Percentiles rank a stretch among this genome's conserved stretches.
Conservation (phyloP, 2,888 invertebrate species). For the Temnothorax ravouxi region DNA sequence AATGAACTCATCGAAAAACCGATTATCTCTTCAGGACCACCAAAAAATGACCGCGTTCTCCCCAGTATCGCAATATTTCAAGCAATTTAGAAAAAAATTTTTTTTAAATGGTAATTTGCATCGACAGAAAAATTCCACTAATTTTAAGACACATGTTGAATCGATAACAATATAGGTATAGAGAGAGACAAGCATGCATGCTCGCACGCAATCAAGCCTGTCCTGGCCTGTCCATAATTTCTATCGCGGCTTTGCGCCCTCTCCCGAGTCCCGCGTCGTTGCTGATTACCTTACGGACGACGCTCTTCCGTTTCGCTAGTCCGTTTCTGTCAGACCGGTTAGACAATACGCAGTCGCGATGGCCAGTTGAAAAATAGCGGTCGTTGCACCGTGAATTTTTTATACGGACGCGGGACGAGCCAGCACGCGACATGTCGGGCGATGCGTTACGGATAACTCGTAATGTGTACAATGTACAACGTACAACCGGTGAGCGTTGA, state of each 20-base stretch:
- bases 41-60: not conserved
- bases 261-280: not conserved
- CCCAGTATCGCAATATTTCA: not conserved
- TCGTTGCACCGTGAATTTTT: constrained; percentile 73
- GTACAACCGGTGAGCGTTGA: constrained; percentile 7
- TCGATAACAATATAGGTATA: not conserved
- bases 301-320: constrained; percentile 2
- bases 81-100: not conserved
- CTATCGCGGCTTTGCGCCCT: constrained; percentile 1
- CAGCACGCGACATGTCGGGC: constrained; percentile 45
- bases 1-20: not conserved
- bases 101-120: not conserved
- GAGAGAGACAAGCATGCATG: not conserved
- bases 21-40: not conserved
- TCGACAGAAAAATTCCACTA: not conserved
- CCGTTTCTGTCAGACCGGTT: not conserved
- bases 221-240: not conserved
- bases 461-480: no score
- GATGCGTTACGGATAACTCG: constrained; percentile 50
- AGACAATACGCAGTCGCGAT: constrained; percentile 30
- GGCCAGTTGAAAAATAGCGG: constrained; percentile 55
- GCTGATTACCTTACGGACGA: constrained; percentile 20
- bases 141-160: not conserved
- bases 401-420: constrained; percentile 49
- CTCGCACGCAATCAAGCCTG: not conserved